These are phyloP conservation scores for Zosterops borbonicus DNA, from an alignment of 2,113 vertebrate species.

Conservation along the genomic window DNA sequence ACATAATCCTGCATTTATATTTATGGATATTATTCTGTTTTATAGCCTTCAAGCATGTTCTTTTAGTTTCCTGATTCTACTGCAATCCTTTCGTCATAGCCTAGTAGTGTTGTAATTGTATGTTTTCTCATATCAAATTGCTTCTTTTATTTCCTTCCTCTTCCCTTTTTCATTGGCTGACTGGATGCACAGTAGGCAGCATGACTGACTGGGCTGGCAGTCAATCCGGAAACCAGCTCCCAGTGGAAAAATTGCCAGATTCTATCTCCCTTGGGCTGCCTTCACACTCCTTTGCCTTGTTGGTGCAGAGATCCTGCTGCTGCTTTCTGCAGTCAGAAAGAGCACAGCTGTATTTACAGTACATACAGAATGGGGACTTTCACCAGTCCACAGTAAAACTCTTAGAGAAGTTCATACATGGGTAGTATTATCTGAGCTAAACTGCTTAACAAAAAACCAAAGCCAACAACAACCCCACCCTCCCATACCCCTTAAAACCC, in stretches of 20 bases:
- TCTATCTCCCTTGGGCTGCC: background rate
- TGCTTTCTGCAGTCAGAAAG: background rate
- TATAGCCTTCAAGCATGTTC: background rate
- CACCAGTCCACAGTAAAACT: background rate
- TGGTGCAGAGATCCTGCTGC: background rate
- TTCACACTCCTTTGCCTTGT: background rate
- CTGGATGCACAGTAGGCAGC: background rate
- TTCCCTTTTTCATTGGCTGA: background rate
- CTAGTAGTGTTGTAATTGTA: background rate
- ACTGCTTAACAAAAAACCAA: background rate
- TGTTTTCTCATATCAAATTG: background rate
- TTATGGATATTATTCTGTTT: background rate
- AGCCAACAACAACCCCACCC: background rate
- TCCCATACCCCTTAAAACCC: background rate
- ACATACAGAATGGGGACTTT: background rate
- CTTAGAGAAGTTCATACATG: background rate
- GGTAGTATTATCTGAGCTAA: background rate
- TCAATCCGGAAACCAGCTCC: background rate
- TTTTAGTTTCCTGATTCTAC: background rate
- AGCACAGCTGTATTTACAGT: background rate
- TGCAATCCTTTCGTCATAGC: background rate
- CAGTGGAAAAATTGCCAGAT: background rate
- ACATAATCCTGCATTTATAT: background rate
- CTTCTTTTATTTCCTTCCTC: background rate
- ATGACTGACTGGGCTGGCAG: background rate